Evolutionary conservation across 2,113 vertebrate species (phyloP).

Genomic region (Henicopernis longicauda): DNA sequence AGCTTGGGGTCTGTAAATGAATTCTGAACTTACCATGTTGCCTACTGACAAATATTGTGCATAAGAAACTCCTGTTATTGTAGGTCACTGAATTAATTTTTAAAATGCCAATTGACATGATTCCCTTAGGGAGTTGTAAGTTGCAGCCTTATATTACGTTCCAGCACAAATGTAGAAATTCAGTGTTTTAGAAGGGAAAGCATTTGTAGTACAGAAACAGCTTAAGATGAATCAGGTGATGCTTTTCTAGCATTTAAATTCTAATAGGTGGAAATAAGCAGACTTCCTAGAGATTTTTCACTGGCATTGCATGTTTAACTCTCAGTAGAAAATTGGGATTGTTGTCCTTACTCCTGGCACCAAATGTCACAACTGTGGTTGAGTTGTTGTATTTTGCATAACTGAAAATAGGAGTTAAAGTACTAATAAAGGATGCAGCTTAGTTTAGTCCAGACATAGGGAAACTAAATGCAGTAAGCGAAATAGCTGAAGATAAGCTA

Average conservation of each 20-base stretch:
- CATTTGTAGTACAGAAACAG: slow-evolving; percentile 17
- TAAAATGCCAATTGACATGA: slow-evolving; percentile 85
- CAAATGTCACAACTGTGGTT: neutral
- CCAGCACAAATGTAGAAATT: slow-evolving; percentile 75
- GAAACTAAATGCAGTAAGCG: neutral
- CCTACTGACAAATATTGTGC: slow-evolving; percentile 72
- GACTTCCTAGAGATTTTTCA: neutral
- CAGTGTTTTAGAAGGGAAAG: slow-evolving; percentile 59
- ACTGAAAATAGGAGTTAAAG: neutral
- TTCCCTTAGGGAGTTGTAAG: slow-evolving; percentile 79
- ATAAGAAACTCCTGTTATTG: slow-evolving; percentile 85
- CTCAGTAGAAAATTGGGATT: neutral
- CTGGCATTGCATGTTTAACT: neutral
- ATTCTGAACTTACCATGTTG: slow-evolving; percentile 65
- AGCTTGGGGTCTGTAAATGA: slow-evolving; percentile 31
- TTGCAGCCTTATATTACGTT: slow-evolving; percentile 75
- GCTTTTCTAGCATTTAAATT: slow-evolving; percentile 22
- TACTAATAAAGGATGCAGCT: neutral
- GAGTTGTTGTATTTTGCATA: neutral
- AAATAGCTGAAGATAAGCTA: neutral
- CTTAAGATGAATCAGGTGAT: slow-evolving; percentile 10
- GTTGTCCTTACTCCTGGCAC: neutral
- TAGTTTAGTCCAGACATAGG: neutral
- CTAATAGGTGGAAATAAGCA: slow-evolving; percentile 22
- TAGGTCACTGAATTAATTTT: slow-evolving; percentile 97